Base-by-base conservation (phyloP, 2,113 vertebrate species). In the Ochotona curzoniae region DNA sequence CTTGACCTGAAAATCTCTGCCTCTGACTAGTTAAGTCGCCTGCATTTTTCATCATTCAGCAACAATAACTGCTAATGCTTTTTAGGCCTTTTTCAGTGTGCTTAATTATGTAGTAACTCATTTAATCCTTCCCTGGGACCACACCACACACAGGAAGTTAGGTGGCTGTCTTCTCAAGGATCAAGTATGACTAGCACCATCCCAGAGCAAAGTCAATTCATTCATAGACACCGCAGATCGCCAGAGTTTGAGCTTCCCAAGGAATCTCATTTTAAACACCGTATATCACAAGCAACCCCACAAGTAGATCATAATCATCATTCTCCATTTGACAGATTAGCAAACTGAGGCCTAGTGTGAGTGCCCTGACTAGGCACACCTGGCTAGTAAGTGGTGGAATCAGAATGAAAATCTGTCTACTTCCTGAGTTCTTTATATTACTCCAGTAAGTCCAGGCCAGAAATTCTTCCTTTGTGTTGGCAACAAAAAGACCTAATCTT, bases 11-110 rank as follows among this genome's bases (percentile, higher is more conserved):
- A 95, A 96, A 92, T 8, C 25, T n/a, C 61, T 82, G 70, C 30
- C 44, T 67, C 44, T 49, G 25, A 82, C n/a, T 78, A 78, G 86
- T 86, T 63, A 74, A 95, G 78, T 87, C 4, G 38, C 83, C 85
- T 71, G 63, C 67, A 20, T 87, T 81, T 63, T 57, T 63, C 71
- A 87, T 51, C 94, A 67, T 26, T 11, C 35, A 66, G 73, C 49
- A 54, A 60, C 64, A 79, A 25, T 12, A 75, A 82, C 21, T 61
- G 25, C 47, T 60, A 90, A 93, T 61, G 83, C 38, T 80, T 60
- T 6, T 66, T 17, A 82, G 61, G 38, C 20, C 70, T 81, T 66
- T 13, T 54, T 79, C 80, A 30, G 23, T 13, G 8, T 76, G 73
- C 73, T n/a, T 85, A 44, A 25, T 32, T 64, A 2, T 51, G 75